Evolutionary conservation across 1,140 invertebrate species (phyloP).

Genomic region (Drusus annulatus): DNA sequence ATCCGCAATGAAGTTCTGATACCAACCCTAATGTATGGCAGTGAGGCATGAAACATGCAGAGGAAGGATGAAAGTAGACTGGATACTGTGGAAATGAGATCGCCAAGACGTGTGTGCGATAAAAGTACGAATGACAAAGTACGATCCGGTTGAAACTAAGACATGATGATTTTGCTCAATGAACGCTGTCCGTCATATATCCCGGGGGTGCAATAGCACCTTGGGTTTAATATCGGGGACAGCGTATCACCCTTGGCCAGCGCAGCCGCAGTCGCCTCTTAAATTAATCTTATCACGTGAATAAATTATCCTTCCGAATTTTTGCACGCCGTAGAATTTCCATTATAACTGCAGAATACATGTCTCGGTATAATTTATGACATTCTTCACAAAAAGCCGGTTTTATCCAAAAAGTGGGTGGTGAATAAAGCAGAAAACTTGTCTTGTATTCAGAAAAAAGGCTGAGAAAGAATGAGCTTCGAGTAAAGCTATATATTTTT

Average conservation of each 20-base stretch:
- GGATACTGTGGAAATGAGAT: no score
- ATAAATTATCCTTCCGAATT: constrained; percentile 28
- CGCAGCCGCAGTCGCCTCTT: not conserved
- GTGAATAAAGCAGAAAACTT: not conserved
- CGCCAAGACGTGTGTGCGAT: no score
- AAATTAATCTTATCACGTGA: constrained; percentile 31
- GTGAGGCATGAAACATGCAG: no score
- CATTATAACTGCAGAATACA: constrained; percentile 34
- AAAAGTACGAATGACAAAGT: no score
- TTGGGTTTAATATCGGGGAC: not conserved
- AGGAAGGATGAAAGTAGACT: no score
- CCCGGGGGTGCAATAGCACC: not conserved
- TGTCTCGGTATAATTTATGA: constrained; percentile 31
- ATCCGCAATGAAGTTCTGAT: no score
- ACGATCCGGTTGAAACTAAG: no score
- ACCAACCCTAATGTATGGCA: no score
- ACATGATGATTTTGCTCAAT: no score
- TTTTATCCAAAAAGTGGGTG: constrained; percentile 23
- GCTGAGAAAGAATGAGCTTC: not conserved
- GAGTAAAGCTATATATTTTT: not conserved
- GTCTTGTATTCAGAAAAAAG: constrained; percentile 4
- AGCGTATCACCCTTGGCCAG: not conserved
- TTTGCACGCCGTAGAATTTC: constrained; percentile 24
- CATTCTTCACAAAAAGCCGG: constrained; percentile 31
- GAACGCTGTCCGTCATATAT: no score